These are phyloP conservation scores for Scyliorhinus canicula DNA, from an alignment of 2,797 vertebrate genomes.

Conservation along the genomic window DNA sequence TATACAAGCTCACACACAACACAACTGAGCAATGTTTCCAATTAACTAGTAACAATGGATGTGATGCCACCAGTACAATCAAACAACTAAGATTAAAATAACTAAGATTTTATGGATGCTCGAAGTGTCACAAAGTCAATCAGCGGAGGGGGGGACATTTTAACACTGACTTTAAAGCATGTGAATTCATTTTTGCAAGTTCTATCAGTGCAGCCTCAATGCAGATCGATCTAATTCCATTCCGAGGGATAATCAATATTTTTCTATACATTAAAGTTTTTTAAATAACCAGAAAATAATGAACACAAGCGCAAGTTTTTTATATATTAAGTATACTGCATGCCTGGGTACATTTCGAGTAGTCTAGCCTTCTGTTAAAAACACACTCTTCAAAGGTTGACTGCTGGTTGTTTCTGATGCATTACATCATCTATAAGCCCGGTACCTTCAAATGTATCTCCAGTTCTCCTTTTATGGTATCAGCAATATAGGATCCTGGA, in stretches of 20 bases:
- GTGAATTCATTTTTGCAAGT: neutral
- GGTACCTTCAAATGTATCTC: neutral
- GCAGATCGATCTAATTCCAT: neutral
- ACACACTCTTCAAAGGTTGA: neutral
- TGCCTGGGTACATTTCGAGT: neutral
- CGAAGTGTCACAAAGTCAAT: neutral
- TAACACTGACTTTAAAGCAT: neutral
- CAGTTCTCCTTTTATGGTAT: neutral
- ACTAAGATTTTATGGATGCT: constrained; percentile 6
- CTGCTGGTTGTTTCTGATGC: neutral
- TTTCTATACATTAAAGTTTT: neutral
- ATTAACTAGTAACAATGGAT: neutral
- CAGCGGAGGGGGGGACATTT: neutral
- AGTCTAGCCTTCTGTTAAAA: neutral
- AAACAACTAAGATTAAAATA: neutral
- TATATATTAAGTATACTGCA: neutral
- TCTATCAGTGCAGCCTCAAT: neutral
- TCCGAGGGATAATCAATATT: neutral
- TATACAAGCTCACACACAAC: neutral
- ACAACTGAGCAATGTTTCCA: neutral
- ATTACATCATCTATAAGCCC: neutral
- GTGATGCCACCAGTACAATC: neutral
- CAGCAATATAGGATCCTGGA: neutral
- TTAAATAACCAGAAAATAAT: neutral
- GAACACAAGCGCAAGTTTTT: neutral